Base-by-base conservation (phyloP, 2,888 invertebrate species). In the Nomada flava region DNA sequence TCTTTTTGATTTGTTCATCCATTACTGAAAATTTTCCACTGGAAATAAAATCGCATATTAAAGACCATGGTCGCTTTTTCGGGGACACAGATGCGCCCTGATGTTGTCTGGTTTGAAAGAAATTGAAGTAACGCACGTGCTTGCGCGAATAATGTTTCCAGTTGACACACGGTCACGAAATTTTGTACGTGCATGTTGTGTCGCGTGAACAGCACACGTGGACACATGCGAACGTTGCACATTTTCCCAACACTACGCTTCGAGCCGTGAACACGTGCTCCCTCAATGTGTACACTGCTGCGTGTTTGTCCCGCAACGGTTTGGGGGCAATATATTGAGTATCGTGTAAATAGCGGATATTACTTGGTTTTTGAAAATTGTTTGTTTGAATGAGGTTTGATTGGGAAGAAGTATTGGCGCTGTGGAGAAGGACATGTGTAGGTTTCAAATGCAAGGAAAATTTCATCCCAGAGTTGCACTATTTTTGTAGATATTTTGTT, bases 141-240 rank as follows among this genome's bases (percentile, higher is more conserved):
- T 36, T 36, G 36, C 36, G 36, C 36, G 36, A 36, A 36, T 36
- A 36, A 36, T 55, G 9, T 13, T 18, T 13, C 18, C 42, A 9
- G 60, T 63, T 63, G 44, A 44, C 62, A 63, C 57, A 57, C 26
- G 11, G 15, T 36, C 26, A n/a, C 26, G 36, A 36, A 36, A 57
- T 26, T 26, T 23, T 57, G 5, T 2, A 15, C 57, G 13, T 5
- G 23, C 11, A 23, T 9, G 20, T 20, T 13, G 15, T 13, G 15
- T 52, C 36, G 67, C 52, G 62, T 10, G 59, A 36, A 36, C 36
- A 36, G 29, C 75, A n/a, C 79, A 79, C 63, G 80, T 55, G 64
- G 73, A 67, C 80, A 52, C 76, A n/a, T 26, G n/a, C 26, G n/a
- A 20, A 29, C 29, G 26, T 11, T 18, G 42, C 42, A 42, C 36